Evolutionary conservation across 2,888 invertebrate species (phyloP), one percentile per base, ranked within the genome.

Genomic region (Heliconius charithonia): DNA sequence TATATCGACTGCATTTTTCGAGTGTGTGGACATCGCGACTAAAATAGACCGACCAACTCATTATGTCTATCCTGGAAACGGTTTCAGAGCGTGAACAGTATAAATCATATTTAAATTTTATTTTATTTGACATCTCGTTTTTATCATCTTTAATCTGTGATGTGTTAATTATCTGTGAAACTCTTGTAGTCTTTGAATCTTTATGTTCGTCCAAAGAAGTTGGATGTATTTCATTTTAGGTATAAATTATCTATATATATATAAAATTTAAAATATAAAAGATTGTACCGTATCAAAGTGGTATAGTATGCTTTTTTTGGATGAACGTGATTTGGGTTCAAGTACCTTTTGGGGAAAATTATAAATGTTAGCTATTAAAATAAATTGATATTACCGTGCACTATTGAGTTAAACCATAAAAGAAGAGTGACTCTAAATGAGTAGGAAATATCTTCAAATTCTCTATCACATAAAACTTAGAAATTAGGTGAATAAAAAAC

Each of bases 21-120:
- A 3, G 66, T 29, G 67, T 74, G 73, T 67, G 25, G 78, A 78
- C 73, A 74, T 67, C 45, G 51, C 25, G 62, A 84, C 84, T 83
- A 84, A 86, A 86, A 86, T 86, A 87, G 85, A 84, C 82, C 81
- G 82, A 78, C 83, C 83, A 83, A 83, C 85, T 86, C 80, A 82
- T 82, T 84, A 81, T 79, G 81, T 78, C 76, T 82, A 76, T 69
- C 78, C 74, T 78, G 75, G 78, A 80, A 81, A 74, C 69, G 29
- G 63, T 62, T 76, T 41, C 75, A 45, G 63, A 76, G 41, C 76
- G 59, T 74, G 56, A 76, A 75, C 66, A 72, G 75, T 73, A 65
- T 80, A 59, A 79, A 70, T 76, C 75, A 66, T 56, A 45, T 72
- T 32, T 76, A 16, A 65, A 65, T 76, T 37, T 76, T 63, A 78